Evolutionary conservation across 2,113 vertebrate species (phyloP), one percentile per base, ranked within the genome.

Genomic region (Pagrus major): DNA sequence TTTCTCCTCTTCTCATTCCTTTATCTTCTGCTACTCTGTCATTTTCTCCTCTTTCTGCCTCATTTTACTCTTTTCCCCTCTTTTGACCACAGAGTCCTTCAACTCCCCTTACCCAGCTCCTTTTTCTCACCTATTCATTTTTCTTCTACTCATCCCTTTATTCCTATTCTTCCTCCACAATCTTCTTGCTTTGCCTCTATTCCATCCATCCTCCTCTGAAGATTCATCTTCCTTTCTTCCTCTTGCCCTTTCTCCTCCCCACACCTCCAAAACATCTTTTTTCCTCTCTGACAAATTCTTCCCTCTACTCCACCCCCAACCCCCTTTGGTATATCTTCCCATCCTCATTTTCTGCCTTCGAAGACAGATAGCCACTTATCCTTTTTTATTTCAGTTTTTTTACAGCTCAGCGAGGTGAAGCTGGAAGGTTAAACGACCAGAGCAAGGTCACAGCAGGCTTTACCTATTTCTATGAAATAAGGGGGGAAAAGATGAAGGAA

Each of bases 371-470:
- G 76, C 58, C 76, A 76, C 21, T 74, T 64, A 77, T 66, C 41
- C 16, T 37, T 66, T 81, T 80, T 75, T 70, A 49, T 74, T 83
- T 71, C 35, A n/a, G 25, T 35, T 52, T 58, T 84, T 41, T 88
- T 76, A 87, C 76, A 72, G 76, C 79, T 76, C 68, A 23, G 47
- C 1, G 15, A 47, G 47, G 66, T 51, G 61, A 21, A 46, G 52
- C 56, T 76, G 0, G 2, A 31, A 54, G 79, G 61, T 66, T 65
- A 76, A 70, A 27, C 8, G 18, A 64, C 60, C 59, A 25, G 83
- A 68, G 15, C 80, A 77, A 91, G 85, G 83, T 86, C 81, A 83
- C 55, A 2, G 49, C 3, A 0, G 73, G 76, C 54, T 80, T 84
- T 31, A 67, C 55, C 39, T 75, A 41, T 51, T 75, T 74, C 49